Evolutionary conservation across 2,888 invertebrate species (phyloP), one percentile per base, ranked within the genome.

Genomic region (Torymus texanus): DNA sequence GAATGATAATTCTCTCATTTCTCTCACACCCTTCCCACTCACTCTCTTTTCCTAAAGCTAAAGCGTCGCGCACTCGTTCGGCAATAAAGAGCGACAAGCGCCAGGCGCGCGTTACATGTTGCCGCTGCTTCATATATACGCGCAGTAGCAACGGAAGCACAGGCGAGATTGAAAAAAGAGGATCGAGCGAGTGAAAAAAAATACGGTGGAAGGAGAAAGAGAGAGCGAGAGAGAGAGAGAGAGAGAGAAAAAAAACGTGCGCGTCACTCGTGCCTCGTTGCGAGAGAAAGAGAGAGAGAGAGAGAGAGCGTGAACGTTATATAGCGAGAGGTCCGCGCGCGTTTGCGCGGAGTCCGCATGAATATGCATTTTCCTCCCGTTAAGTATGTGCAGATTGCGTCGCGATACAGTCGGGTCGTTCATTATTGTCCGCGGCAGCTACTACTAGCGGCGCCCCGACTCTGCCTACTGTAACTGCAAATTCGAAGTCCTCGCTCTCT

Each of bases 331-430:
- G 82, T 80, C 85, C 85, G 85, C 85, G 4, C 3, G 4, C 29
- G 29, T 29, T 29, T 29, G 87, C 84, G 84, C 84, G 82, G 81
- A 80, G 82, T 84, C 85, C 4, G 85, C 88, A 89, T 89, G 90
- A 90, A 90, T 90, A 90, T 90, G 90, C 88, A 90, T 88, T 87
- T 88, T 88, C 85, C 87, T 85, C 85, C 68, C 86, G 88, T 88
- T 89, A 89, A 89, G 90, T 90, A 89, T 88, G 88, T 87, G 88
- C 88, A 88, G 90, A 90, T 90, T 89, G 89, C 88, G 88, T 86
- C 86, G 89, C 88, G 89, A 89, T 89, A 89, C 87, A 88, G 58
- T 86, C 85, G 85, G 85, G 86, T 86, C 89, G 89, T 89, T 89
- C 89, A 88, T 90, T 90, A 90, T 89, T 88, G 89, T 89, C 88